phyloP scores from a whole-genome alignment of 2,888 invertebrate species.

The Drosophila cognata region DNA sequence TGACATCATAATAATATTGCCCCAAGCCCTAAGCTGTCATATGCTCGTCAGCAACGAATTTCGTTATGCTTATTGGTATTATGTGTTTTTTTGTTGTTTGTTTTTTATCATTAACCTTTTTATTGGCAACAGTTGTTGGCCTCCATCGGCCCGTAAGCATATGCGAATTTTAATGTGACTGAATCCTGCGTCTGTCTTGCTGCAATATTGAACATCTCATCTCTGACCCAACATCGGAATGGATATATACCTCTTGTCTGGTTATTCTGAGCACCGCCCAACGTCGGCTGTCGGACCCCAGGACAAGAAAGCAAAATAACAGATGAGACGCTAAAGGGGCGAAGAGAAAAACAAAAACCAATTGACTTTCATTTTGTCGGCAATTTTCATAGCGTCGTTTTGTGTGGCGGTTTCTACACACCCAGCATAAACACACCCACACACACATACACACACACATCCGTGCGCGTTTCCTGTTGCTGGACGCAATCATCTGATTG shows the following conservation, averaged over 20 bases:
- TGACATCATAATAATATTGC: constrained; percentile 3
- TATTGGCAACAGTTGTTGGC: constrained; percentile 57
- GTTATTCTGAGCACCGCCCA: constrained; percentile 44
- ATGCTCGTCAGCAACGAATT: constrained; percentile 21
- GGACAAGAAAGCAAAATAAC: constrained; percentile 28
- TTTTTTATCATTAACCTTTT: constrained; percentile 72
- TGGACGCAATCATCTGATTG: constrained; percentile 82
- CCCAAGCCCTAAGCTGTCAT: constrained; percentile 21
- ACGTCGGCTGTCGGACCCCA: constrained; percentile 24
- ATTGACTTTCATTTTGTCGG: constrained; percentile 79
- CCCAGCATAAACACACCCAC: constrained; percentile 10
- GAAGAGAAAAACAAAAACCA: constrained; percentile 51
- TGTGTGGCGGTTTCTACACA: constrained; percentile 42
- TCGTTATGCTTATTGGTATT: constrained; percentile 40
- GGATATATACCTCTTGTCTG: constrained; percentile 26
- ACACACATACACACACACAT: constrained; percentile 16
- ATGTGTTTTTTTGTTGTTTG: constrained; percentile 15
- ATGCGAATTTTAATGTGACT: constrained; percentile 64
- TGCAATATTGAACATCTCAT: constrained; percentile 78
- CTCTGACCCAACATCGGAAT: constrained; percentile 44
- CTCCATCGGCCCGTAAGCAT: constrained; percentile 50
- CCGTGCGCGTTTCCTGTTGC: constrained; percentile 64
- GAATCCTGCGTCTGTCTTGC: constrained; percentile 55
- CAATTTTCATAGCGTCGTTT: constrained; percentile 70
- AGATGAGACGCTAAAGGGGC: constrained; percentile 10